Evolutionary conservation across 2,797 vertebrate species (phyloP), one percentile per base, ranked within the genome.

Genomic region (Cynodonichthys magdalenae): DNA sequence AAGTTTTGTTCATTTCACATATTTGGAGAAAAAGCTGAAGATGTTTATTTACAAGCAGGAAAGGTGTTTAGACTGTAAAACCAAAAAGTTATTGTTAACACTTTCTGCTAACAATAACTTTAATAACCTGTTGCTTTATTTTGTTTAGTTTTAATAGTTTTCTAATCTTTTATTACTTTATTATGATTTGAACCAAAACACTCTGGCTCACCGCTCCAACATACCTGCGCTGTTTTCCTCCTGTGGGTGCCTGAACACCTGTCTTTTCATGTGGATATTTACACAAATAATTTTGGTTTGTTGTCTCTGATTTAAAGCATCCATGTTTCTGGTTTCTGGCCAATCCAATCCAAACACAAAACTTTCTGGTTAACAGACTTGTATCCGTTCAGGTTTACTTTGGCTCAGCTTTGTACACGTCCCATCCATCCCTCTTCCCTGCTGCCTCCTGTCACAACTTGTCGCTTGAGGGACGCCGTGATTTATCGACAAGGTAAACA

Each of bases 401-500:
- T 85, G 85, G 71, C 75, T 57, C 54, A 39, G 51, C 69, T 66
- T 81, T 75, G 2, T 77, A 71, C 72, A 63, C 74, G 74, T 67
- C 77, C 81, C 70, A 79, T 73, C 75, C 66, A 66, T 59, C 69
- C 68, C 42, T 66, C 49, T 72, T 69, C 46, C 72, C 80, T 74
- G 76, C 67, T 79, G 79, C 75, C 77, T 71, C 83, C 77, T 84
- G 87, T 92, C 89, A 82, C 69, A 48, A 61, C 86, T 72, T 78
- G 83, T 88, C 84, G 84, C 90, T 86, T 60, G 72, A 80, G 89
- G 84, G 86, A 89, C 57, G 50, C 42, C 15, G 65, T 93, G 93
- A 93, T 92, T 92, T 93, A 92, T 94, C 74, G 90, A 92, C 89
- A 88, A 71, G 86, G 90, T 92, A 93, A 93, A 93, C 91, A 91